These are phyloP conservation scores for Oncorhynchus clarkii DNA, from an alignment of 2,113 vertebrate species.

Conservation along the genomic window DNA sequence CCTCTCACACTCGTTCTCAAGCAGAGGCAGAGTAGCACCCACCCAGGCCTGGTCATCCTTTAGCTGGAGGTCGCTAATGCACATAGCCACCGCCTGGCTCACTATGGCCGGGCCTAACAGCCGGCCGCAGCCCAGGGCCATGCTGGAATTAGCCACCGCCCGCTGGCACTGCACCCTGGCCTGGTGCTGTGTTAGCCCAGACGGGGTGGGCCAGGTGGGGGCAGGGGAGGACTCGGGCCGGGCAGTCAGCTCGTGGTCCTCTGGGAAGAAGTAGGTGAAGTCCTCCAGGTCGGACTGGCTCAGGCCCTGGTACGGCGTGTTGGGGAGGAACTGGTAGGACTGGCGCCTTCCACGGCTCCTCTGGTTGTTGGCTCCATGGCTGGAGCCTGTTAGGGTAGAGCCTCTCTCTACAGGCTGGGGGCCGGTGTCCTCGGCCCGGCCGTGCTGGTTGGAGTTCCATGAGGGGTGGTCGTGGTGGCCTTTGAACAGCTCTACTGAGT, in stretches of 20 bases:
- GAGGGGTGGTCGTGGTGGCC: constrained; percentile 5
- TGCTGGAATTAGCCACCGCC: constrained; percentile 76
- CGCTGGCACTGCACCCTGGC: constrained; percentile 69
- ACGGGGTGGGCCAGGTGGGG: constrained; percentile 81
- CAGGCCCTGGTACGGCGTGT: constrained; percentile 69
- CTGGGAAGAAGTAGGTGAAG: constrained; percentile 86
- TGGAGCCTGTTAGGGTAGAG: neutral
- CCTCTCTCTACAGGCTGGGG: neutral
- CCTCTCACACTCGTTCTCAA: constrained; percentile 93
- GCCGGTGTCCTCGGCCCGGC: neutral
- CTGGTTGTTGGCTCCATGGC: neutral
- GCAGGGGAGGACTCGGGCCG: constrained; percentile 55
- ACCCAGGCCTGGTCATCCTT: constrained; percentile 85
- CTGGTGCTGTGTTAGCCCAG: constrained; percentile 72
- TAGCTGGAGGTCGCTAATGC: constrained; percentile 80
- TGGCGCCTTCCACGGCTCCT: constrained; percentile 61
- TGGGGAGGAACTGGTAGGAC: constrained; percentile 55
- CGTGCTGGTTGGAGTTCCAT: neutral
- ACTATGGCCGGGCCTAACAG: constrained; percentile 66
- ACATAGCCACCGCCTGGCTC: constrained; percentile 70
- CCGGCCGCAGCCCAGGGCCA: constrained; percentile 69
- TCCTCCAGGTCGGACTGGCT: constrained; percentile 73
- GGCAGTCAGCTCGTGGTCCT: constrained; percentile 76
- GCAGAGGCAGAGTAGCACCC: constrained; percentile 76
- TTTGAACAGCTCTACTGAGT: constrained; percentile 52